A percentile compares a stretch with the other conserved stretches of the same genome.
phyloP scores from a whole-genome alignment of 2,888 invertebrate genomes.

The Salpingus planirostris region DNA sequence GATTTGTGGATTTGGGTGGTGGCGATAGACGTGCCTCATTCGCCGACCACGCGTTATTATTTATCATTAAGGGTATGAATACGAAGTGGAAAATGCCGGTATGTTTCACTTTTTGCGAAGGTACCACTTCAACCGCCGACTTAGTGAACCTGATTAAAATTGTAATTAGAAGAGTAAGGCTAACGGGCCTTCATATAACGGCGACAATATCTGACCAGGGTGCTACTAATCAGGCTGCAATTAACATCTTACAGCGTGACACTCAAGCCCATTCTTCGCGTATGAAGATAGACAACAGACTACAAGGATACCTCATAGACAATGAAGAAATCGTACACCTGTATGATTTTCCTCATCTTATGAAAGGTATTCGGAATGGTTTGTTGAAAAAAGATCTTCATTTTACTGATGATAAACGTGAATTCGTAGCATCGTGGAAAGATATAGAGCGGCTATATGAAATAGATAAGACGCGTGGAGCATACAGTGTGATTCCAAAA shows the following conservation, averaged over 20 bases:
- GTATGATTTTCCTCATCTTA: conserved; percentile 17
- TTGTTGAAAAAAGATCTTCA: conserved; percentile 11
- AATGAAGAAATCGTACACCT: conserved; percentile 16
- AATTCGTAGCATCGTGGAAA: background rate
- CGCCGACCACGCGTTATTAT: conserved; percentile 24
- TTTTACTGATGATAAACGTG: conserved; percentile 4
- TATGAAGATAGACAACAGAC: conserved; percentile 8
- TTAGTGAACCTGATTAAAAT: conserved; percentile 13
- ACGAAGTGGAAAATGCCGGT: conserved; percentile 24
- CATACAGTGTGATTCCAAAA: background rate
- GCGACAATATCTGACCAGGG: conserved; percentile 25
- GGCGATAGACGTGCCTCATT: conserved; percentile 6
- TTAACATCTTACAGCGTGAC: conserved; percentile 15
- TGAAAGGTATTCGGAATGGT: conserved; percentile 17
- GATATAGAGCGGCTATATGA: background rate
- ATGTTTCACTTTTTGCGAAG: conserved; percentile 16
- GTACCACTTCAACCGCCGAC: conserved; percentile 10
- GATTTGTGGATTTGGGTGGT: conserved; percentile 16
- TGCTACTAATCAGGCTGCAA: conserved; percentile 20
- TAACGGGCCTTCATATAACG: conserved; percentile 16
- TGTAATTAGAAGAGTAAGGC: conserved; percentile 14
- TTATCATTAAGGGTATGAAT: conserved; percentile 19
- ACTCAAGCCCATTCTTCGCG: conserved; percentile 9
- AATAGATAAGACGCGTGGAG: background rate
- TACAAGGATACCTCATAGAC: conserved; percentile 14